Base-by-base conservation (phyloP, 2,797 vertebrate genomes). In the Cyclopterus lumpus region DNA sequence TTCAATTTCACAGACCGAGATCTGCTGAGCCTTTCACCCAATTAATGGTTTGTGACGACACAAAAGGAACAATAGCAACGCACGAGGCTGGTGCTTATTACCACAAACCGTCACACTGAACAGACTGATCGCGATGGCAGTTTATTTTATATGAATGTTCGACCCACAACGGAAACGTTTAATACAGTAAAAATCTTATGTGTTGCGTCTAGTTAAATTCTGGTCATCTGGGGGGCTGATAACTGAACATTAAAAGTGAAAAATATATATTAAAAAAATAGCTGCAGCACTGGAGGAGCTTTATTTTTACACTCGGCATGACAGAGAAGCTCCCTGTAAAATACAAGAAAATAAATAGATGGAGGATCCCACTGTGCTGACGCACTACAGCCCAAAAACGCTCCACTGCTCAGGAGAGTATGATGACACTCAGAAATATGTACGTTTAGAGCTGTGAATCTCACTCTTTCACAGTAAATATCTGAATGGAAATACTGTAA, bases 1-100 rank as follows among this genome's bases (percentile, higher is more conserved):
- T 73, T 81, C 78, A 77, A 79, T 88, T 90, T 85, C 81, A 84
- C 85, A 86, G 73, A 64, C 68, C 20, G 57, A 38, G 53, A 76
- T 83, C 76, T 72, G 71, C 73, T 15, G 40, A 76, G 24, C 8
- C 67, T 83, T 62, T 79, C 6, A 16, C 46, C 59, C 38, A 73
- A 42, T 67, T 55, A 73, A 64, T 1, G 36, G 36, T 70, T 73
- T 44, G 67, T 20, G 38, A 72, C n/a, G 48, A 72, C 2, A 76
- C 67, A n/a, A 76, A 74, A 63, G 28, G 61, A 60, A 51, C 60
- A 73, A 64, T 6, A 26, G 49, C 61, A 54, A 49, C 32, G 36
- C 1, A 6, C 24, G 67, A 15, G 18, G 44, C 22, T 22, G 60
- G 24, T 12, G 28, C 12, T 24, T 16, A 46, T 58, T 1, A 16